Base-by-base conservation (phyloP, 2,113 vertebrate genomes). In the Psammodynastes pulverulentus region DNA sequence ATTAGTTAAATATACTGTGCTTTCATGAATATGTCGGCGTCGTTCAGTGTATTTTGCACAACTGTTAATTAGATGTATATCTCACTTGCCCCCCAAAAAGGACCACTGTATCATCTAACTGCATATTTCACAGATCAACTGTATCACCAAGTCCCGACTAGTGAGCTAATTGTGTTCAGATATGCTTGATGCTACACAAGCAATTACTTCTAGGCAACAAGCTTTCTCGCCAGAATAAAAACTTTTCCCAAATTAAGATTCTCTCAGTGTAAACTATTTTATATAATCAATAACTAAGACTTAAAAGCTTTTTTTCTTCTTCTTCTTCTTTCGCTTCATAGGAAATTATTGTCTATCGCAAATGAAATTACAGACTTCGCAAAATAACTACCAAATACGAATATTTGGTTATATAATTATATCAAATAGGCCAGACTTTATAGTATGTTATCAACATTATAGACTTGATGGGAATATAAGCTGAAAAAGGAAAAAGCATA, bases 281-380 rank as follows among this genome's bases (percentile, higher is more conserved):
- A 95, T 72, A 95, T 95, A 96, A 62, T 62, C 26, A 87, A 92
- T 96, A 89, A 89, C 92, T 94, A 62, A 45, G 24, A 90, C 91
- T 94, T 95, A 96, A 96, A 43, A 93, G 86, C 90, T 92, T 96
- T 79, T 94, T 96, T 94, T 95, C 3, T 3, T 4, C 17, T 54
- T 23, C 52, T 58, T 58, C 4, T 29, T 62, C 86, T 94, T 95
- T 94, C 91, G 86, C 72, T 84, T 94, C 91, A 94, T 34, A 96
- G 93, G 94, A 97, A 97, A 95, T 89, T 2, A 96, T 94, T 94
- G 92, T 95, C 90, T 95, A 97, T 96, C 95, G 95, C 92, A 96
- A 92, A 93, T 94, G 92, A 95, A 96, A 97, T 94, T 96, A 93
- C 0, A 93, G 90, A 95, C 95, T 96, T 95, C 91, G 93, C 94